Evolutionary conservation across 1,140 invertebrate species (phyloP).

Genomic region (Melitaea cinxia): DNA sequence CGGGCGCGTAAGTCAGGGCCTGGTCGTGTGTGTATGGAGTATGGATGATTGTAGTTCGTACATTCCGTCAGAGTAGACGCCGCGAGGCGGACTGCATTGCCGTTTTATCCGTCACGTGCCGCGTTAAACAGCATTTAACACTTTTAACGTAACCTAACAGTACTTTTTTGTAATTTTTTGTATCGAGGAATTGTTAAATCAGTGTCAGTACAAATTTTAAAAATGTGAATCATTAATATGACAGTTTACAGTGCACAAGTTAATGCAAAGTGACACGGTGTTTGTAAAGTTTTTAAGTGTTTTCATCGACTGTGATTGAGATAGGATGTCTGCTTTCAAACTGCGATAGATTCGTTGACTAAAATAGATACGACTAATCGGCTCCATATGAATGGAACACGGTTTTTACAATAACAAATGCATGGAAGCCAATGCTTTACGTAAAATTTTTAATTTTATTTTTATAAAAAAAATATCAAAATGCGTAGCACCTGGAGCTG

Average conservation of each 20-base stretch:
- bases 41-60: conserved; percentile 28
- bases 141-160: conserved; percentile 51
- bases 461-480: conserved; percentile 34
- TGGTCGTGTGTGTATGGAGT: conserved; percentile 15
- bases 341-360: conserved; percentile 41
- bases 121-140: conserved; percentile 45
- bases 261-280: conserved; percentile 68
- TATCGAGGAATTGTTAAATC: conserved; percentile 12
- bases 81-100: conserved; percentile 54
- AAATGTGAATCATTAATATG: conserved; percentile 37
- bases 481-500: conserved; percentile 48
- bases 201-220: conserved; percentile 6
- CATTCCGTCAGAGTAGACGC: conserved; percentile 58
- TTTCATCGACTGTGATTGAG: conserved; percentile 58
- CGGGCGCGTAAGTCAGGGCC: conserved; percentile 29
- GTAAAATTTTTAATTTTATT: conserved; percentile 26
- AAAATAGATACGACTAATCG: conserved; percentile 49
- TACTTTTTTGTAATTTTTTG: conserved; percentile 9
- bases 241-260: conserved; percentile 50
- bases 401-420: conserved; percentile 25
- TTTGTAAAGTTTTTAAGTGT: conserved; percentile 62
- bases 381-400: conserved; percentile 8
- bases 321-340: conserved; percentile 50
- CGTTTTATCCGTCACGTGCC: conserved; percentile 37
- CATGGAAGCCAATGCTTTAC: conserved; percentile 28